Base-by-base conservation (phyloP, 1,140 invertebrate genomes). In the Samia ricini region DNA sequence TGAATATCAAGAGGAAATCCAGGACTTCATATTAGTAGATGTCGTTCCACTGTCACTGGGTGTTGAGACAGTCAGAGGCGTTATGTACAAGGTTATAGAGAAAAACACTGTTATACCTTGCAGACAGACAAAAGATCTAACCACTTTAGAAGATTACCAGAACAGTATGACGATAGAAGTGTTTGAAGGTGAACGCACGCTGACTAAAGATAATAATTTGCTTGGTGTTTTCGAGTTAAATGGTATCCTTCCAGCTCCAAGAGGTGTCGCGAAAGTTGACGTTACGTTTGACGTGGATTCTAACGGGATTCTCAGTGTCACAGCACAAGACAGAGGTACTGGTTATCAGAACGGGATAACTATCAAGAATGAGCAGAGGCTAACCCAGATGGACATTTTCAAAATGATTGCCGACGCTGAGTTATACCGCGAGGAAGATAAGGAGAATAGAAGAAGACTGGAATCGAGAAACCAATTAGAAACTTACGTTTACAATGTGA, bases 401-500 rank as follows among this genome's bases (percentile, higher is more conserved):
- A 74, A 78, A 55, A 96, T 95, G 94, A 80, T 94, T 4, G 73
- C 80, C 2, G 93, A 94, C 12, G 93, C 94, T 0, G 92, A 94
- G 66, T 88, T 82, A 54, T 94, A 92, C 71, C 88, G 76, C 24
- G 87, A 91, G 54, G 90, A 93, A 63, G 93, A 93, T 68, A 88
- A 85, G 22, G 88, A 91, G 56, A 86, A 91, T 29, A 86, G 83
- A 66, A 81, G 84, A 3, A 83, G 93, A 26, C 91, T 95, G 26
- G 81, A 92, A 50, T 91, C 93, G 2, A 94, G 94, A 76, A 96
- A 95, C 76, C 89, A 92, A 42, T 82, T 96, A 19, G 95, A 96
- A 83, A 91, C 91, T 8, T 95, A 96, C 66, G 91, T 94, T n/a
- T 96, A 94, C 77, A 93, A 92, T 63, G 93, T 95, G 61, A 95